Percentiles rank a stretch among this genome's conserved stretches.
phyloP scores from a whole-genome alignment of 2,797 vertebrate genomes.

The Phalloptychus januarius region DNA sequence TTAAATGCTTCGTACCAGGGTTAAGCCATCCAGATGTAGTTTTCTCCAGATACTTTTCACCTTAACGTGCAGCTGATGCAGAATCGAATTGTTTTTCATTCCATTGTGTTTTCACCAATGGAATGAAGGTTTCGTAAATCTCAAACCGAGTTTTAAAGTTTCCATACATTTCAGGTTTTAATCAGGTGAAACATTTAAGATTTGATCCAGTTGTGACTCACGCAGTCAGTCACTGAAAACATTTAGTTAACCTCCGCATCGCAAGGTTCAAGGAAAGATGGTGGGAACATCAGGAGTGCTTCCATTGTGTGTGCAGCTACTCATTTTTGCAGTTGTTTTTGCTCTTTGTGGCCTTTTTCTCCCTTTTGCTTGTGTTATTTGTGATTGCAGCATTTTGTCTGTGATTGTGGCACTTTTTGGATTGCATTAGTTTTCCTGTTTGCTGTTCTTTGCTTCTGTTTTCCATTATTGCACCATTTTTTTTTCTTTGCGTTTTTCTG shows the following conservation, averaged over 20 bases:
- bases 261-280: neutral
- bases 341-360: too few relatives aligned
- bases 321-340: neutral
- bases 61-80: neutral
- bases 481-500: too few relatives aligned
- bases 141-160: neutral
- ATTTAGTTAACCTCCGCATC: neutral
- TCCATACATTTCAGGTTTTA: neutral
- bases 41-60: neutral
- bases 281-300: neutral
- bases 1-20: neutral
- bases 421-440: too few relatives aligned
- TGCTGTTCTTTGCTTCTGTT: too few relatives aligned
- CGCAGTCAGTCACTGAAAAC: neutral
- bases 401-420: too few relatives aligned
- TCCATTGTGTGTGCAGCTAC: neutral
- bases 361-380: too few relatives aligned
- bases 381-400: too few relatives aligned
- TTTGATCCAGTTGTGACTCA: neutral
- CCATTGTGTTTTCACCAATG: neutral
- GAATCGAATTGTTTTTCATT: neutral
- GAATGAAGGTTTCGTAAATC: neutral
- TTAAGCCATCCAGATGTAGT: neutral
- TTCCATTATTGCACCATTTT: too few relatives aligned
- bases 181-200: neutral